Percentiles rank a stretch among this genome's conserved stretches.
These are phyloP conservation scores for Parapsyche elsis DNA, from an alignment of 1,140 invertebrate species.

Conservation along the genomic window DNA sequence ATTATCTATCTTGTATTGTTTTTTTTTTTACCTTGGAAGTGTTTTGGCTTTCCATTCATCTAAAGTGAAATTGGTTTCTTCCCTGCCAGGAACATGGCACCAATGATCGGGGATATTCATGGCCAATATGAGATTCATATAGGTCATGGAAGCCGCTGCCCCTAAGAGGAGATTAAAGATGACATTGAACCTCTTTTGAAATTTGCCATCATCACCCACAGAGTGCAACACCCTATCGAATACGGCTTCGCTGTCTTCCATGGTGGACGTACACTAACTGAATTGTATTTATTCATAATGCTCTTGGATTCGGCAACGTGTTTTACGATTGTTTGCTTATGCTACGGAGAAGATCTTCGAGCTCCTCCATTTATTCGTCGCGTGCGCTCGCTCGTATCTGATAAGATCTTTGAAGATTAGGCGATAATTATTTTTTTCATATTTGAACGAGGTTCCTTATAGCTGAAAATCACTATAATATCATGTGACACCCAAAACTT, in stretches of 20 bases:
- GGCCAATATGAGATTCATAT: conserved; percentile 67
- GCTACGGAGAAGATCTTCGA: too few species aligned
- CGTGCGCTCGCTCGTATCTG: too few species aligned
- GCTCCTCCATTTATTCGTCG: too few species aligned
- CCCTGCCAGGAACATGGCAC: conserved; percentile 67
- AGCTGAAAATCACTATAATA: too few species aligned
- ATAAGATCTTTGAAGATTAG: too few species aligned
- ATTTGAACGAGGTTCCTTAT: too few species aligned
- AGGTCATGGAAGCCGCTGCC: conserved; percentile 61
- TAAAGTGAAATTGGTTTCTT: conserved; percentile 63
- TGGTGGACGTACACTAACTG: conserved; percentile 34
- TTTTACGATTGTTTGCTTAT: too few species aligned
- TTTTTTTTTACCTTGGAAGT: conserved; percentile 67
- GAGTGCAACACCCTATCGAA: conserved; percentile 67
- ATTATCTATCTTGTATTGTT: too few species aligned
- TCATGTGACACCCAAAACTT: too few species aligned
- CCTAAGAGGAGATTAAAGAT: conserved; percentile 63
- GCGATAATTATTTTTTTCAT: too few species aligned
- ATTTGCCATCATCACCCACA: conserved; percentile 67
- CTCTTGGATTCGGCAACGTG: too few species aligned
- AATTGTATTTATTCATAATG: neutral
- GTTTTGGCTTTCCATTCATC: conserved; percentile 66
- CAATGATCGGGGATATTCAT: conserved; percentile 69
- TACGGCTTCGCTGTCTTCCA: conserved; percentile 60
- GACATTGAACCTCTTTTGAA: conserved; percentile 66